Conservation (phyloP, 2,797 vertebrate species). For the Chloroceryle amazona region DNA sequence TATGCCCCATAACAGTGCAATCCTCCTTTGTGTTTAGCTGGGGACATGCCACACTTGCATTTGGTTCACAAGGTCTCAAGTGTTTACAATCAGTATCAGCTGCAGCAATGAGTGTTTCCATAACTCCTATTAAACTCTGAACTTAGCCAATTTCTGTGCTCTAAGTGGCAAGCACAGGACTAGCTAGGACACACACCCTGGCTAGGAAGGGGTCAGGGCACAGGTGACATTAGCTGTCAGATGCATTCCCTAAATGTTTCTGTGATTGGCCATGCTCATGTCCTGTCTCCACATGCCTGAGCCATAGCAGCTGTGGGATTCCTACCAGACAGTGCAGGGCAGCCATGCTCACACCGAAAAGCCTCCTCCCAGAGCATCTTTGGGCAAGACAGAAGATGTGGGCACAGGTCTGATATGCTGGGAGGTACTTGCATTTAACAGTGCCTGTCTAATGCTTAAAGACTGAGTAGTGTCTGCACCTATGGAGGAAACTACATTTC, state of each 20-base stretch:
- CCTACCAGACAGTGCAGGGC: not conserved
- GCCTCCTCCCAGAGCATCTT: not conserved
- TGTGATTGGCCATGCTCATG: not conserved
- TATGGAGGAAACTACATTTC: not conserved
- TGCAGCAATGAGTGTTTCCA: not conserved
- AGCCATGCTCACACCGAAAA: not conserved
- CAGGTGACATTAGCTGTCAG: not conserved
- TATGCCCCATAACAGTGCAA: not conserved
- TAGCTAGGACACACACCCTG: not conserved
- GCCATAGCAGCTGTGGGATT: slow-evolving; percentile 43
- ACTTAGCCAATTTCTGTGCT: not conserved
- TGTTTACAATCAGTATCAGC: slow-evolving; percentile 43
- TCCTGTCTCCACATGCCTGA: slow-evolving; percentile 6
- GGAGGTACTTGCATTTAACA: not conserved
- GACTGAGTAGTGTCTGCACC: not conserved
- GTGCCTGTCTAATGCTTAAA: not conserved
- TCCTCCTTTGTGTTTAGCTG: slow-evolving; percentile 28
- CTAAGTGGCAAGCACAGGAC: not conserved
- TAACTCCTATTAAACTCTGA: slow-evolving; percentile 55
- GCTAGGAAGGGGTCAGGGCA: slow-evolving; percentile 38
- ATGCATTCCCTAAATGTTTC: slow-evolving; percentile 54
- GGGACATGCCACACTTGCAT: not conserved
- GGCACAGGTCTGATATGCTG: not conserved
- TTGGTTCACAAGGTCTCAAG: slow-evolving; percentile 44
- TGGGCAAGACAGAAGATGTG: not conserved